Evolutionary conservation across 2,888 invertebrate species (phyloP).

Genomic region (Siphonodentalium dalli): DNA sequence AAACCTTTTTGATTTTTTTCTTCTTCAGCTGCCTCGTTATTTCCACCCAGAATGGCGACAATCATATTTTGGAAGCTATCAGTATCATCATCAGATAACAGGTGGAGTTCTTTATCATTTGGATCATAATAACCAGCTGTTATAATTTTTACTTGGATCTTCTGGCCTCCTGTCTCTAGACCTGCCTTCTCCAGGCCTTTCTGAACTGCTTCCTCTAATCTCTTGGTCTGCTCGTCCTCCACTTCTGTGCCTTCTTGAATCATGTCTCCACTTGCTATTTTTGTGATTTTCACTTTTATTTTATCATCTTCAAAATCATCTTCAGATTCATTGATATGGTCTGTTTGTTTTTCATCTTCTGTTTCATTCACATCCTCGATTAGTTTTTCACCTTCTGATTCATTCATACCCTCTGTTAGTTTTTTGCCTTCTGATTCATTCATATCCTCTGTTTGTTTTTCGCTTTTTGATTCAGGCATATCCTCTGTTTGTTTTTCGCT

Average conservation of each 20-base stretch:
- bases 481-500: not conserved
- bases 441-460: too few species aligned
- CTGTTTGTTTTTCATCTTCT: too few species aligned
- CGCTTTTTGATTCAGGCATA: too few species aligned
- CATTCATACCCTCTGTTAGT: too few species aligned
- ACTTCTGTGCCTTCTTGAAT: conserved; percentile 17
- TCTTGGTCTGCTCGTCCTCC: conserved; percentile 35
- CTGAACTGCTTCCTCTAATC: conserved; percentile 52
- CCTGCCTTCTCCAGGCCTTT: conserved; percentile 57
- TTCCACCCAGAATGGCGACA: conserved; percentile 52
- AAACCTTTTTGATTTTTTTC: conserved; percentile 32
- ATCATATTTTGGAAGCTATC: conserved; percentile 59
- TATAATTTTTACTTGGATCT: conserved; percentile 61
- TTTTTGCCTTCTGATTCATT: too few species aligned
- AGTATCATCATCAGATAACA: conserved; percentile 57
- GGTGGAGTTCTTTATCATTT: conserved; percentile 48
- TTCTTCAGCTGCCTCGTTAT: conserved; percentile 42
- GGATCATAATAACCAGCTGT: conserved; percentile 54
- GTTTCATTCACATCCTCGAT: too few species aligned
- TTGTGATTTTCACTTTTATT: conserved; percentile 42
- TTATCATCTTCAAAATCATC: conserved; percentile 22
- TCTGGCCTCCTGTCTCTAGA: conserved; percentile 51
- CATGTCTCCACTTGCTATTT: conserved; percentile 28
- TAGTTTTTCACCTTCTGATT: too few species aligned
- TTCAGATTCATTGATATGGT: too few species aligned